Conservation (phyloP, 2,797 vertebrate species). For the Paramormyrops hopkinsi region DNA sequence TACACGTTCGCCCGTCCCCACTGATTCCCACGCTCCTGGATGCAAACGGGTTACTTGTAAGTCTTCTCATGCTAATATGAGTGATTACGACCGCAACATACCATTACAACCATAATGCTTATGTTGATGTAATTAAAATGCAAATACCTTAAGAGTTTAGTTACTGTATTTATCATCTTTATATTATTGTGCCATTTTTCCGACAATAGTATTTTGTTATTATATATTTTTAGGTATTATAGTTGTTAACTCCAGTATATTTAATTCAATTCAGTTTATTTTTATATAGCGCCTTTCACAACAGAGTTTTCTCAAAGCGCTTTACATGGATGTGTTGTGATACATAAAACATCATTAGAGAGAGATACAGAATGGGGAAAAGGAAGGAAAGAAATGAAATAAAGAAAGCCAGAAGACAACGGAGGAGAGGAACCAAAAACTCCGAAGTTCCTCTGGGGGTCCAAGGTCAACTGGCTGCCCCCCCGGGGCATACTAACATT, state of each 20-base stretch:
- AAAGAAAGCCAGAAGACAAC: background rate
- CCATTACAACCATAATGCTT: background rate
- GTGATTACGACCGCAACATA: background rate
- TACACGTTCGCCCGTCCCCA: background rate
- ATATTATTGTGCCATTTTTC: background rate
- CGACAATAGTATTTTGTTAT: background rate
- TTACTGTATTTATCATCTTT: background rate
- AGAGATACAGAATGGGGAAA: background rate
- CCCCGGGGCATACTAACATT: no score
- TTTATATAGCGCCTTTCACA: background rate
- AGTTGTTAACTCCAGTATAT: background rate
- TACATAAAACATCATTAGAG: background rate
- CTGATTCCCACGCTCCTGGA: background rate
- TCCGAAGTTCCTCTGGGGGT: background rate
- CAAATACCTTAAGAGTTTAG: background rate
- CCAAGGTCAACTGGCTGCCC: background rate
- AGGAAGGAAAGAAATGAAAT: background rate
- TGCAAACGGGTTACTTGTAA: constrained; percentile 1
- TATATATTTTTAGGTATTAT: background rate
- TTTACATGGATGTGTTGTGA: background rate
- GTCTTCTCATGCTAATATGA: background rate
- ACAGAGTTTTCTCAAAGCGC: background rate
- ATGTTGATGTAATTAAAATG: background rate
- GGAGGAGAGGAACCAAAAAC: background rate
- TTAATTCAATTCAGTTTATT: background rate